Base-by-base conservation (phyloP, 2,797 vertebrate species). In the Xyrichtys novacula region DNA sequence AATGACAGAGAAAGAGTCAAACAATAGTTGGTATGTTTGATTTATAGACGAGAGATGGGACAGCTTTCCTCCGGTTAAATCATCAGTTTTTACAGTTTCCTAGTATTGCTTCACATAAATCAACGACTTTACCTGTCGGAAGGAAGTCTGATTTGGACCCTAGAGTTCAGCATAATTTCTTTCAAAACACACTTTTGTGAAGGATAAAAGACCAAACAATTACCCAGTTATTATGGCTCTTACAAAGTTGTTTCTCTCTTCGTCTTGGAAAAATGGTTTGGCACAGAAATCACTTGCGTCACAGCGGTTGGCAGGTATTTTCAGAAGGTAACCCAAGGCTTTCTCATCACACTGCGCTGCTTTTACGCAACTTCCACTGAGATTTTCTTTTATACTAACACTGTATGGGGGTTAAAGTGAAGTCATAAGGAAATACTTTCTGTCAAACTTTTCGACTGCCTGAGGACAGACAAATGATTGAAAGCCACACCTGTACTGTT, bases 291-390 rank as follows among this genome's bases (percentile, higher is more conserved):
- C 47, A 38, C 31, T 65, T 78, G 76, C 69, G 50, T 85, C 78
- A 83, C 52, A 59, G 73, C 46, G 54, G 72, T 65, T 61, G 55
- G 44, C 54, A 72, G 67, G 71, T 65, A 77, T 84, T 84, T 79
- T 58, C 76, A 65, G 60, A 74, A 70, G 76, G 65, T 62, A 53
- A 82, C 71, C 71, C 16, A 43, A 76, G 71, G 76, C 65, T 70
- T 80, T 76, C 59, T 39, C 50, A 54, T 67, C 50, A 52, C 52
- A 20, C 36, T n/a, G 1, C 2, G 19, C 38, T 44, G 14, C 22
- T 74, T 6, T 43, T 46, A 42, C 7, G 10, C 2, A 36, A 28
- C 54, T 9, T 17, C 62, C n/a, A 39, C 56, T 46, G 19, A 55
- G 34, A 43, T 67, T 74, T 71, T 54, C n/a, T 42, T 36, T 59